phyloP scores from a whole-genome alignment of 2,797 vertebrate species.

The Siniperca obscura region DNA sequence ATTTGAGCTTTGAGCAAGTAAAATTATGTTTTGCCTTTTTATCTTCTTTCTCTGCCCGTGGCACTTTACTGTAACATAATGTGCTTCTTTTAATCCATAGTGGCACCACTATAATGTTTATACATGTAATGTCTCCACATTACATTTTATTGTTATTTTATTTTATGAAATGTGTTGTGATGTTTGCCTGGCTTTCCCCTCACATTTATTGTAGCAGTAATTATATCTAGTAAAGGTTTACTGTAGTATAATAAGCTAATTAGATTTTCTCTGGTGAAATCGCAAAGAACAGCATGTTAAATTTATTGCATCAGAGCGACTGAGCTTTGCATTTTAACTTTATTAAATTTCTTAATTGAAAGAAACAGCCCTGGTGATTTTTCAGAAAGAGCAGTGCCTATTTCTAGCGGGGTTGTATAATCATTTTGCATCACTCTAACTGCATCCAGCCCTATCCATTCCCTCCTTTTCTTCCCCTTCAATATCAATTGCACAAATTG shows the following conservation, averaged over 20 bases:
- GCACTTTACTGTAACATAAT: background rate
- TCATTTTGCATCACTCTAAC: constrained; percentile 12
- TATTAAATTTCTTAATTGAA: constrained; percentile 44
- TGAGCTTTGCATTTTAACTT: constrained; percentile 31
- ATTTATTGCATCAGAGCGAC: constrained; percentile 44
- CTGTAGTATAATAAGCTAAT: constrained; percentile 37
- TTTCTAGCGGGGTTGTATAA: constrained; percentile 26
- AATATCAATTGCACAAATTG: constrained; percentile 41
- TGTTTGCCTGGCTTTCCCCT: background rate
- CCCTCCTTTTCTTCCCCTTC: background rate
- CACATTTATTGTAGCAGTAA: constrained; percentile 21
- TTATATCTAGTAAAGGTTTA: constrained; percentile 49
- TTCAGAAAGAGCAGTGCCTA: background rate
- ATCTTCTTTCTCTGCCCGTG: background rate
- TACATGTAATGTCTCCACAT: background rate
- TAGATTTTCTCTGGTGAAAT: constrained; percentile 46
- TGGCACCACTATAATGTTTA: background rate
- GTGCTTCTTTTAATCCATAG: background rate
- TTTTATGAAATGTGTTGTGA: background rate
- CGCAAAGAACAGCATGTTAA: constrained; percentile 32
- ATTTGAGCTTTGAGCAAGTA: constrained; percentile 28
- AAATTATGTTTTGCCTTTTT: constrained; percentile 7
- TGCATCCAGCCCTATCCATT: constrained; percentile 1
- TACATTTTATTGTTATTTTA: background rate
- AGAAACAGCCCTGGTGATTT: constrained; percentile 12